Conservation (phyloP, 2,888 invertebrate genomes). For the Hirtodrosophila cameraria region DNA sequence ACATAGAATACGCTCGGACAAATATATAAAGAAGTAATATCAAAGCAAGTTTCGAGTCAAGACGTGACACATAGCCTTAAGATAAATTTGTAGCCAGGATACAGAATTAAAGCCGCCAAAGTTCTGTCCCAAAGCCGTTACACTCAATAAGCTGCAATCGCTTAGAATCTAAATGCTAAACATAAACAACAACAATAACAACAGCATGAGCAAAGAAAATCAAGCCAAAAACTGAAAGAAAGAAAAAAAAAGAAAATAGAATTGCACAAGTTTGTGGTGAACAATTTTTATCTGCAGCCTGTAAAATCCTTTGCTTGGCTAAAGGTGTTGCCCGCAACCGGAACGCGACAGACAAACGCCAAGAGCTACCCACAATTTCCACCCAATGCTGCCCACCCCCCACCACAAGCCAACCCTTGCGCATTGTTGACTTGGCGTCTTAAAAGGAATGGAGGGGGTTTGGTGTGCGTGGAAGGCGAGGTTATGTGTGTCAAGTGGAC, state of each 20-base stretch:
- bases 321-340: slow-evolving; percentile 70
- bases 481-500: slow-evolving; percentile 73
- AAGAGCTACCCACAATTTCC: slow-evolving; percentile 20
- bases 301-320: slow-evolving; percentile 57
- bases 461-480: neutral
- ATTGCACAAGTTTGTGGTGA: slow-evolving; percentile 52
- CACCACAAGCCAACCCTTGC: slow-evolving; percentile 23
- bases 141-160: slow-evolving; percentile 53
- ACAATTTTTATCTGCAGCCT: slow-evolving; percentile 61
- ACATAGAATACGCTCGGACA: no score
- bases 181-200: slow-evolving; percentile 47
- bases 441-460: slow-evolving; percentile 17
- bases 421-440: slow-evolving; percentile 68
- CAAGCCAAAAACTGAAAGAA: slow-evolving; percentile 7
- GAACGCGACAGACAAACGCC: slow-evolving; percentile 54
- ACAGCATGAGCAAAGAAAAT: neutral
- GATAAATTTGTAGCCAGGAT: slow-evolving; percentile 3
- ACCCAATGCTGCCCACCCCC: slow-evolving; percentile 12
- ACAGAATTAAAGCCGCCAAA: slow-evolving; percentile 14
- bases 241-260: slow-evolving; percentile 17
- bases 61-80: slow-evolving; percentile 9
- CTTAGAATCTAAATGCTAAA: slow-evolving; percentile 56
- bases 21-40: no score
- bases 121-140: slow-evolving; percentile 22
- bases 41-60: neutral